Conservation (phyloP, 2,888 invertebrate genomes). For the Trichogramma dendrolimi region DNA sequence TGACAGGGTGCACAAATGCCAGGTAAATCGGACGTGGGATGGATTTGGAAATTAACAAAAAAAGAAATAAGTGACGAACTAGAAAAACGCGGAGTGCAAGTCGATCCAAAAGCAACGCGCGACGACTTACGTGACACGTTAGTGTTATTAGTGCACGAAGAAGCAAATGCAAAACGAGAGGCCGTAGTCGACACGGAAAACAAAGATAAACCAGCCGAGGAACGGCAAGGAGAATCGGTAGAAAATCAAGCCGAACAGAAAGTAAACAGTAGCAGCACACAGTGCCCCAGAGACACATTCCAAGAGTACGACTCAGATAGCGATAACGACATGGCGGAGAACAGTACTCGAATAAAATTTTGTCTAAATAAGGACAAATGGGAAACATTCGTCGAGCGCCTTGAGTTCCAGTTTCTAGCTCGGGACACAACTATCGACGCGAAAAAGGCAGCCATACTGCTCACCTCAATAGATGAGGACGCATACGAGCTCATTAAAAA, state of each 20-base stretch:
- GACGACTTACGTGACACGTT: conserved; percentile 2
- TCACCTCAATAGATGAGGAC: conserved; percentile 23
- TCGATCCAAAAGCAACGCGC: neutral
- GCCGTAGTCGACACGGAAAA: neutral
- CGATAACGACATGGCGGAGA: too few relatives aligned
- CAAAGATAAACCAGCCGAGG: too few relatives aligned
- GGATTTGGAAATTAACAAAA: conserved; percentile 8
- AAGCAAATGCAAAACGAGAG: neutral
- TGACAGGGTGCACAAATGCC: too few relatives aligned
- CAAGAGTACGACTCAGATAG: too few relatives aligned
- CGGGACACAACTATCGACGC: conserved; percentile 20
- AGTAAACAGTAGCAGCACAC: too few relatives aligned
- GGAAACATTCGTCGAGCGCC: conserved; percentile 20
- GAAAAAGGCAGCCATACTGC: conserved; percentile 21
- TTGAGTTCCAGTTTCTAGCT: conserved; percentile 29
- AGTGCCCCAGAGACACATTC: too few relatives aligned
- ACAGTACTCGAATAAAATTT: too few relatives aligned
- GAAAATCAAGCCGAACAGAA: too few relatives aligned
- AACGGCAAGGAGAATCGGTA: neutral
- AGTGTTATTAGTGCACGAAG: neutral
- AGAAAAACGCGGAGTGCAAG: conserved; percentile 5
- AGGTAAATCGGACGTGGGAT: too few relatives aligned
- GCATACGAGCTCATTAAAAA: conserved; percentile 21
- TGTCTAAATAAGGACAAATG: conserved; percentile 17
- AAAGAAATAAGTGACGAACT: conserved; percentile 11